Conservation (phyloP, 1,140 invertebrate genomes). For the Sycophaga agraensis region DNA sequence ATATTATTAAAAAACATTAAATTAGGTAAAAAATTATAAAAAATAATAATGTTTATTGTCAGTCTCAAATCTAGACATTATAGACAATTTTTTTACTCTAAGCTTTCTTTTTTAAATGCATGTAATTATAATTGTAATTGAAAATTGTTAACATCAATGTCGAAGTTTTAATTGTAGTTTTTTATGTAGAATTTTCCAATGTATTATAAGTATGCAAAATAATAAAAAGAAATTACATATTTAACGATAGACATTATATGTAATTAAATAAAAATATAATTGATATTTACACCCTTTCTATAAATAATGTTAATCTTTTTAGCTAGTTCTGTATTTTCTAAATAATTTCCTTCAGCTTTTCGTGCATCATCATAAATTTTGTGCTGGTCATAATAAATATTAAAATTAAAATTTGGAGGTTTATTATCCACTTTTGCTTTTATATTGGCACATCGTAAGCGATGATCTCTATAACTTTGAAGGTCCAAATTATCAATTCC, state of each 20-base stretch:
- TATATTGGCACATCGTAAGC: slow-evolving; percentile 38
- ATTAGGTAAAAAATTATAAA: too few species aligned
- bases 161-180: too few species aligned
- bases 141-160: too few species aligned
- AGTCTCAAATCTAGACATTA: too few species aligned
- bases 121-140: too few species aligned
- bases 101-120: not conserved
- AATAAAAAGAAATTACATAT: too few species aligned
- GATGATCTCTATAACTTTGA: slow-evolving; percentile 38
- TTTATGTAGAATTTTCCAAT: too few species aligned
- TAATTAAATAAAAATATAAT: too few species aligned
- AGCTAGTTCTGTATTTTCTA: slow-evolving; percentile 53
- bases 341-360: slow-evolving; percentile 44
- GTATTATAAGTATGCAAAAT: too few species aligned
- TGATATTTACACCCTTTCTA: slow-evolving; percentile 49
- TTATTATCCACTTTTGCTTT: slow-evolving; percentile 46
- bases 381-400: slow-evolving; percentile 41
- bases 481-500: slow-evolving; percentile 33
- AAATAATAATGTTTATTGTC: too few species aligned
- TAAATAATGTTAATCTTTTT: slow-evolving; percentile 50
- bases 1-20: too few species aligned
- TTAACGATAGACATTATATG: too few species aligned
- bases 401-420: slow-evolving; percentile 45
- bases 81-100: not conserved
- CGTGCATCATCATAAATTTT: slow-evolving; percentile 41